Evolutionary conservation across 2,797 vertebrate genomes (phyloP).

Genomic region (Diceros bicornis): DNA sequence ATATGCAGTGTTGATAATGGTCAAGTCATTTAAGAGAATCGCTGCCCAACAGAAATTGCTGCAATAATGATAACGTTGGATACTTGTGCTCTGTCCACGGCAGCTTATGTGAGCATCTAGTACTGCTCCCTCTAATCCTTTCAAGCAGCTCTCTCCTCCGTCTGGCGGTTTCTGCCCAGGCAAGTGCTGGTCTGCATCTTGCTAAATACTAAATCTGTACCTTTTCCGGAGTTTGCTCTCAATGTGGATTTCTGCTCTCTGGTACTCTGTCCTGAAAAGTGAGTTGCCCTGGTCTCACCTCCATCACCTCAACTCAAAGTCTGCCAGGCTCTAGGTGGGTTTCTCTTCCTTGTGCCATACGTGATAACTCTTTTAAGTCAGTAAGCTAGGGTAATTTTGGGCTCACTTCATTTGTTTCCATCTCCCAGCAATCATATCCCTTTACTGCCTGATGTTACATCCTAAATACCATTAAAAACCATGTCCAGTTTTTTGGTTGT

Average conservation of each 20-base stretch:
- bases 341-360: neutral
- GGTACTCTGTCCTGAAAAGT: neutral
- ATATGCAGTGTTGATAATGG: neutral
- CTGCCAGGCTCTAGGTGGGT: neutral
- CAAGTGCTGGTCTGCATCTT: neutral
- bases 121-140: neutral
- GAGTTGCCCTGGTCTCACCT: neutral
- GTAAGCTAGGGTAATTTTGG: neutral
- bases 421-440: neutral
- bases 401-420: neutral
- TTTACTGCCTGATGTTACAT: neutral
- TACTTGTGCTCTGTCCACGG: neutral
- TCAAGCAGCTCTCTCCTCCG: neutral
- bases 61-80: neutral
- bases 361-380: neutral
- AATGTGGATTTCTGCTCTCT: neutral
- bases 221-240: neutral
- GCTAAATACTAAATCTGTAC: neutral
- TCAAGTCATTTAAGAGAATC: neutral
- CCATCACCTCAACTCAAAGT: neutral
- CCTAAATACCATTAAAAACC: neutral
- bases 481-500: conserved; percentile 8
- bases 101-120: neutral
- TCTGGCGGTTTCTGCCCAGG: neutral
- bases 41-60: neutral